Evolutionary conservation across 2,888 invertebrate species (phyloP).

Genomic region (Dryococelus australis): DNA sequence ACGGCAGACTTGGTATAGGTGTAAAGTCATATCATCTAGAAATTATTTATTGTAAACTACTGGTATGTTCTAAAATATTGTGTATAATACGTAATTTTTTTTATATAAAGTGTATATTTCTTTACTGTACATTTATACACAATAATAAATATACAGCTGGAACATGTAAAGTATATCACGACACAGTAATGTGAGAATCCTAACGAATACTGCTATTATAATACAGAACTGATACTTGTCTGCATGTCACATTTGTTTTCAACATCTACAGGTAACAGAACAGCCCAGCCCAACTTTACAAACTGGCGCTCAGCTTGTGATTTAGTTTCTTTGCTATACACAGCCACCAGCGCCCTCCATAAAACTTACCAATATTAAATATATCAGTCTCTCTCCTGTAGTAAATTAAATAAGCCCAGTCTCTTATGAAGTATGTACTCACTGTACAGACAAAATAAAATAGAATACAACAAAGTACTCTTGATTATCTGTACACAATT

Average conservation of each 20-base stretch:
- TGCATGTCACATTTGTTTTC: background rate
- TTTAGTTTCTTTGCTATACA: background rate
- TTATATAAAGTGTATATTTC: background rate
- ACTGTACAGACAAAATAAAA: background rate
- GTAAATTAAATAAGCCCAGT: background rate
- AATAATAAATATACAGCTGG: background rate
- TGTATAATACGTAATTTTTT: background rate
- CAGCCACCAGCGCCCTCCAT: background rate
- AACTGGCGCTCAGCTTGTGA: background rate
- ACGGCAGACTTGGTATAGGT: too few relatives aligned
- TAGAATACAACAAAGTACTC: background rate
- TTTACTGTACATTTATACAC: background rate
- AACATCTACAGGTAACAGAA: background rate
- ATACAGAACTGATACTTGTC: background rate
- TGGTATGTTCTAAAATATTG: too few relatives aligned
- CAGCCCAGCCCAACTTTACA: background rate
- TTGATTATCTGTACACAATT: too few relatives aligned
- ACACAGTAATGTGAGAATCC: background rate
- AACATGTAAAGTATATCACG: too few relatives aligned
- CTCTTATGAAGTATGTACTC: background rate
- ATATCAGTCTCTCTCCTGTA: background rate
- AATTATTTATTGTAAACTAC: too few relatives aligned
- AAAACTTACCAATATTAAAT: too few relatives aligned
- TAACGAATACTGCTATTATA: background rate
- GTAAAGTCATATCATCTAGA: too few relatives aligned